These are phyloP conservation scores for Megaceryle torquata DNA, from an alignment of 2,113 vertebrate species.

Conservation along the genomic window DNA sequence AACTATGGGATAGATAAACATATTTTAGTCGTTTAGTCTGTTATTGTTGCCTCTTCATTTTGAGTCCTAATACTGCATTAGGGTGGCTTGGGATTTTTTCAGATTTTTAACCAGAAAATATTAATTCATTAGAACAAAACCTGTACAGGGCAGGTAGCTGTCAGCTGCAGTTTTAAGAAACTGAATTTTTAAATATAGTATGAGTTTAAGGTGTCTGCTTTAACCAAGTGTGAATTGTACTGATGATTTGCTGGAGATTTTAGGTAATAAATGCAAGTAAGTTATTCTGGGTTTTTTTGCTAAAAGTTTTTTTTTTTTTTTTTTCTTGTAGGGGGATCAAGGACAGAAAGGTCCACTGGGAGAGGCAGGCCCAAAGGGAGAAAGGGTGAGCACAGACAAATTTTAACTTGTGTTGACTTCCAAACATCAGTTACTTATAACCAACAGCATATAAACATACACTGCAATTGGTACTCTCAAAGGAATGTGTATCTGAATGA, in stretches of 20 bases:
- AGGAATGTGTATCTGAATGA: not conserved
- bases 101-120: not conserved
- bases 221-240: not conserved
- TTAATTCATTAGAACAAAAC: not conserved
- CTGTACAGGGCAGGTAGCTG: accelerated
- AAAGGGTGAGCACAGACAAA: slow-evolving; percentile 74
- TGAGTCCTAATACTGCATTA: not conserved
- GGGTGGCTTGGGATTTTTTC: not conserved
- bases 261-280: not conserved
- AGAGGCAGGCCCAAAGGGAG: slow-evolving; percentile 88
- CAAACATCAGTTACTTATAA: not conserved
- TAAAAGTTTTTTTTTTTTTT: not conserved
- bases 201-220: not conserved
- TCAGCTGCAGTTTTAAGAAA: not conserved
- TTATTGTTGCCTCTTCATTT: not conserved
- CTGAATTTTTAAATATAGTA: not conserved
- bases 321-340: slow-evolving; percentile 82
- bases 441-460: not conserved
- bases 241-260: not conserved
- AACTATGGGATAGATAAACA: not conserved
- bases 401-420: not conserved
- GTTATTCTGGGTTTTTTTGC: not conserved
- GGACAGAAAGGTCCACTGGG: slow-evolving; percentile 89
- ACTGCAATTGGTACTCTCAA: not conserved
- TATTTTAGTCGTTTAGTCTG: not conserved